Percentiles rank a stretch among this genome's conserved stretches.
These are phyloP conservation scores for Agonum fuliginosum DNA, from an alignment of 2,888 invertebrate genomes.

Conservation along the genomic window DNA sequence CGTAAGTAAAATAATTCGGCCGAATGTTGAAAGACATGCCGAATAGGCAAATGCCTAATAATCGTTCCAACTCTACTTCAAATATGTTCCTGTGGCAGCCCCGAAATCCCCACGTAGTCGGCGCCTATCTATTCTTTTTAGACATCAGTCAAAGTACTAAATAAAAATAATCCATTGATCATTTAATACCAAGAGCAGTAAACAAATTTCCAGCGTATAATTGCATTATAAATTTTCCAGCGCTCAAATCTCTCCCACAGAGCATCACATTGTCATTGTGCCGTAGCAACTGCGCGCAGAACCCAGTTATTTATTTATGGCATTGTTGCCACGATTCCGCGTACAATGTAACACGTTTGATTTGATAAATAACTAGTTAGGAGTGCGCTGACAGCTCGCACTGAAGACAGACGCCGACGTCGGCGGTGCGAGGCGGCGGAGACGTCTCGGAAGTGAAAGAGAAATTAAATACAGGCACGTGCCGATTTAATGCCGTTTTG, in stretches of 20 bases:
- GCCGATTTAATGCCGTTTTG: slow-evolving; percentile 39
- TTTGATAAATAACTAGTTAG: slow-evolving; percentile 55
- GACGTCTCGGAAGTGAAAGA: slow-evolving; percentile 29
- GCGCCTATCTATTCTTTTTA: too few relatives aligned
- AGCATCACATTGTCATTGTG: slow-evolving; percentile 17
- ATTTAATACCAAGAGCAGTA: not conserved
- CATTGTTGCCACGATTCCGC: slow-evolving; percentile 44
- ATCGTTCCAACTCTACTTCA: too few relatives aligned
- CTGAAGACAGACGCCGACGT: slow-evolving; percentile 7
- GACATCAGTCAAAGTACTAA: not conserved
- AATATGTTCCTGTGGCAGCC: too few relatives aligned
- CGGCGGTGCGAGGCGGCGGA: not conserved
- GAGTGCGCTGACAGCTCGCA: slow-evolving; percentile 1
- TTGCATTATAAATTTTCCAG: slow-evolving; percentile 29
- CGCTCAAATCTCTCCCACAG: slow-evolving; percentile 10
- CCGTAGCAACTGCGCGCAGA: slow-evolving; percentile 22
- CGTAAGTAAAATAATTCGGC: too few relatives aligned
- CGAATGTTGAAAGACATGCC: too few relatives aligned
- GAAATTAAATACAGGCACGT: slow-evolving; percentile 37
- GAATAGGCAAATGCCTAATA: too few relatives aligned
- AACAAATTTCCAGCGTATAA: not conserved
- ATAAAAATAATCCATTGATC: not conserved
- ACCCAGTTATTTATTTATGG: slow-evolving; percentile 43
- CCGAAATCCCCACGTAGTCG: too few relatives aligned
- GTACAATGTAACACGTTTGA: slow-evolving; percentile 44